Base-by-base conservation (phyloP, 1,140 invertebrate species). In the Cephus cinctus region DNA sequence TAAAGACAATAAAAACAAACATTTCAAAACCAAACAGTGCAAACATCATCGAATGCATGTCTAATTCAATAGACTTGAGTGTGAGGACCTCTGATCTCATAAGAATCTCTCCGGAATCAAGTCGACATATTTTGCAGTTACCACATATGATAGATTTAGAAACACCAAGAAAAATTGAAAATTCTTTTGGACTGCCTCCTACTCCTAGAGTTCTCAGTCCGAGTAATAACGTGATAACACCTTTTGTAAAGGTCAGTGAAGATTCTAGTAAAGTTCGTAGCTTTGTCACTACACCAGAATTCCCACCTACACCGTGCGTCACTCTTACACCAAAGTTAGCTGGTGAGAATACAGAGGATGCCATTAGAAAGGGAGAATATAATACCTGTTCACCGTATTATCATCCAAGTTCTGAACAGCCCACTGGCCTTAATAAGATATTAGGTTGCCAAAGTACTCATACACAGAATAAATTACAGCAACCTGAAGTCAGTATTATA, bases 151-250 rank as follows among this genome's bases (percentile, higher is more conserved):
- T 57, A 1, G 58, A 57, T 11, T 47, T 73, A 3, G 69, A 65
- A 34, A 75, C 71, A 5, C 74, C 73, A 0, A 56, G 56, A 20
- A 76, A 74, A 48, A 43, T 47, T 1, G 61, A 63, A n/a, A 56
- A 47, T n/a, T 40, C 44, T 2, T 19, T 50, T 2, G 63, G 56
- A 0, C 56, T 75, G 4, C 75, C 75, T 1, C 69, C 73, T 1
- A 77, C 75, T 2, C 73, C 75, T 1, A 60, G 61, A 47, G 14
- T 77, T 8, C 35, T 67, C 0, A 77, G 70, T 39, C 75, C 75
- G 0, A 62, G 54, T 4, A 71, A 63, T 4, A 65, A 43, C 22
- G 50, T 59, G 2, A 43, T 55, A 0, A 69, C 62, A 0, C 57
- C 57, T 1, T 56, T 52, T 5, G 44, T 58, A 4, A 67, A 61